Evolutionary conservation across 2,888 invertebrate species (phyloP).

Genomic region (Plusia festucae): DNA sequence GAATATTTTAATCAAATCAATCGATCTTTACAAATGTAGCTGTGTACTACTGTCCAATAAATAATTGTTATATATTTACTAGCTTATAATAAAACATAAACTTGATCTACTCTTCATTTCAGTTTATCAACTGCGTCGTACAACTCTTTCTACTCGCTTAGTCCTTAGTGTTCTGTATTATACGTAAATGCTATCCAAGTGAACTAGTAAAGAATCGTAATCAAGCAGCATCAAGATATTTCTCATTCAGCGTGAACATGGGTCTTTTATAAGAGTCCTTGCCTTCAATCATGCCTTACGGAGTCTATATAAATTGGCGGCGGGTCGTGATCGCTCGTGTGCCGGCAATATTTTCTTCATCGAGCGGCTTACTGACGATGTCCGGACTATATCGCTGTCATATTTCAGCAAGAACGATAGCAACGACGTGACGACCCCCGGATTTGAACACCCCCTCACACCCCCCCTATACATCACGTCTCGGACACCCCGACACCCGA

Average conservation of each 20-base stretch:
- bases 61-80: too few species aligned
- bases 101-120: too few species aligned
- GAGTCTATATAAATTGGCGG: conserved; percentile 55
- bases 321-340: conserved; percentile 73
- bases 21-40: conserved; percentile 17
- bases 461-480: conserved; percentile 63
- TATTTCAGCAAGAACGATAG: conserved; percentile 82
- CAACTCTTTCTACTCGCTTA: too few species aligned
- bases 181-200: background rate
- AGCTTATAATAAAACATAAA: too few species aligned
- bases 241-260: conserved; percentile 13
- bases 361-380: conserved; percentile 82
- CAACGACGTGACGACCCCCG: conserved; percentile 75
- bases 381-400: conserved; percentile 80
- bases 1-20: conserved; percentile 16
- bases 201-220: conserved; percentile 9
- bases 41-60: background rate
- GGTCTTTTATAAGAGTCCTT: conserved; percentile 42
- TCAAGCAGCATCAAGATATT: conserved; percentile 13
- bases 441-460: conserved; percentile 50
- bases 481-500: conserved; percentile 51
- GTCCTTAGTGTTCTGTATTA: too few species aligned
- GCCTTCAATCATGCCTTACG: conserved; percentile 59
- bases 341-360: conserved; percentile 83
- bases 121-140: too few species aligned